Base-by-base conservation (phyloP, 2,113 vertebrate genomes). In the Tragelaphus strepsiceros region DNA sequence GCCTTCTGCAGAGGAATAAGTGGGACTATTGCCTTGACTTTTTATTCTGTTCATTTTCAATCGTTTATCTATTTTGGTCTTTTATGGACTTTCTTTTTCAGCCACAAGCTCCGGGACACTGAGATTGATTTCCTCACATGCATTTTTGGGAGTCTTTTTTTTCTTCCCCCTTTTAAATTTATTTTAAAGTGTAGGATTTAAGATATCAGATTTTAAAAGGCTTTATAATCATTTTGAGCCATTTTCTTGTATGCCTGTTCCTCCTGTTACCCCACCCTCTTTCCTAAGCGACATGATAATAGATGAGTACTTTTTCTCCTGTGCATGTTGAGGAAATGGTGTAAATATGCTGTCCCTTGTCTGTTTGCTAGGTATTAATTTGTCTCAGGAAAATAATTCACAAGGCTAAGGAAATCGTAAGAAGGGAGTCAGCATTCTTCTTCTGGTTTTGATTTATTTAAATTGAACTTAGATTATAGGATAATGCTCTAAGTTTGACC, bases 371-470 rank as follows among this genome's bases (percentile, higher is more conserved):
- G 21, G 51, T 30, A 84, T 39, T 90, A 80, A 35, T 87, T 80
- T 85, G 28, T 49, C 39, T 39, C 54, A 11, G 43, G 61, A 80
- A 88, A 58, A 86, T 24, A 67, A 67, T 97, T 97, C 81, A 49
- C 1, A 62, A 91, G 35, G 19, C 59, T 35, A 15, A 82, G 22
- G 39, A 93, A 82, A 91, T 15, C 15, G 19, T 78, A 80, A 78
- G 56, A 61, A 96, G 39, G 4, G 26, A 56, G 19, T 83, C 51
- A 83, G 16, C 35, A 51, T 84, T 95, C 58, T 77, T 78, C 90
- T 78, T 78, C 88, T 78, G 6, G 21, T 92, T 98, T 88, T 59
- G n/a, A 81, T 64, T 97, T 64, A 85, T 91, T 95, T 59, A 58
- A 93, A 43, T 39, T 96, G 56, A 87, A 84, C 30, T 92, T 88